phyloP scores from a whole-genome alignment of 2,113 vertebrate genomes.

The Percopsis transmontana region DNA sequence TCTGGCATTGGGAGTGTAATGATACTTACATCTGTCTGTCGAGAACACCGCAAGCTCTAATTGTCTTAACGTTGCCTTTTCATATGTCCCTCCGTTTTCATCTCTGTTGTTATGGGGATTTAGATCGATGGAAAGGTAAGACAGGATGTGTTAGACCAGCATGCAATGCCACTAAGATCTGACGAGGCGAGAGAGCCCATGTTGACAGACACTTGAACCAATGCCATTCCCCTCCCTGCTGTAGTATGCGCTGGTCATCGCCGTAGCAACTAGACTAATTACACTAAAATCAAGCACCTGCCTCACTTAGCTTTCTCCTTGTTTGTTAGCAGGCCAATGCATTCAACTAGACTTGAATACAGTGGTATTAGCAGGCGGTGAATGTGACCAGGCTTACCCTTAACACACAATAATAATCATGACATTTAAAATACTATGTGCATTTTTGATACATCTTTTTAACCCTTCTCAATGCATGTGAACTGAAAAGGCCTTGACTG shows the following conservation, averaged over 20 bases:
- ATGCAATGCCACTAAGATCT: constrained; percentile 76
- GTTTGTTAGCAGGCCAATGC: too few species aligned
- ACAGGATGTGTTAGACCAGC: constrained; percentile 75
- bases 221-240: constrained; percentile 5
- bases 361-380: too few species aligned
- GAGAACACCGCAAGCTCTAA: too few species aligned
- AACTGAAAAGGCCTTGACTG: constrained; percentile 3
- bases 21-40: too few species aligned
- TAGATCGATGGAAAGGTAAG: constrained; percentile 98
- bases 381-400: too few species aligned
- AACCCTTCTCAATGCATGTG: constrained; percentile 54
- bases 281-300: too few species aligned
- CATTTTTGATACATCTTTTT: constrained; percentile 45
- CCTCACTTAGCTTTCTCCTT: too few species aligned
- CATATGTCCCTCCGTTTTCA: constrained; percentile 87
- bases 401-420: too few species aligned
- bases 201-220: too few species aligned
- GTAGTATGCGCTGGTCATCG: neutral
- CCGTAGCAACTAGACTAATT: too few species aligned
- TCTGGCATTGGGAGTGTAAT: neutral
- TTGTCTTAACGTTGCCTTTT: constrained; percentile 83
- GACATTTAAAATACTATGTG: constrained; percentile 20
- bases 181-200: too few species aligned
- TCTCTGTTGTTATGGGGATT: constrained; percentile 82
- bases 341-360: too few species aligned